phyloP scores from a whole-genome alignment of 2,888 invertebrate genomes.

The Leptinotarsa tumamoca region DNA sequence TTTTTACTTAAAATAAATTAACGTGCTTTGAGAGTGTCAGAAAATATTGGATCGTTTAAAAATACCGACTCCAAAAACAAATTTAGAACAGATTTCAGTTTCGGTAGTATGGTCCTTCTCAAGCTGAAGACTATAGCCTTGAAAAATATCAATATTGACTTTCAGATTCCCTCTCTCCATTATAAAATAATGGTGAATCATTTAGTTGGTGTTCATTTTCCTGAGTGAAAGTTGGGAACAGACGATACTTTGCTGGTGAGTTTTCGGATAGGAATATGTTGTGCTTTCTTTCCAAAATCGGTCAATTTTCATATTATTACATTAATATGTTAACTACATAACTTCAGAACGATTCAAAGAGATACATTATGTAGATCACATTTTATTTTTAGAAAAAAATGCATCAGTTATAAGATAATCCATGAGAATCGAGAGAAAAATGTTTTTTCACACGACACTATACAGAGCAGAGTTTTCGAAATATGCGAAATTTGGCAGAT shows the following conservation, averaged over 20 bases:
- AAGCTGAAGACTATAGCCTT: neutral
- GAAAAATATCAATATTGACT: constrained; percentile 30
- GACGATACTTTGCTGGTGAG: neutral
- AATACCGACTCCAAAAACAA: constrained; percentile 33
- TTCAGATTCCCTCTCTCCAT: constrained; percentile 18
- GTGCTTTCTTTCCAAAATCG: neutral
- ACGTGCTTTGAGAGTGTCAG: neutral
- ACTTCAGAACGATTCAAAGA: no score
- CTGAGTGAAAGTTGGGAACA: neutral
- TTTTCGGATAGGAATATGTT: neutral
- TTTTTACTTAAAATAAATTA: neutral
- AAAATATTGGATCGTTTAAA: constrained; percentile 31
- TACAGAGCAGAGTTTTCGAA: constrained; percentile 8
- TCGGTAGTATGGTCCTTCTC: constrained; percentile 30
- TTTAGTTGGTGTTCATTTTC: neutral
- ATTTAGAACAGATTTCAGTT: constrained; percentile 36
- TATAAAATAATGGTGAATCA: constrained; percentile 7
- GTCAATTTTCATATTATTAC: no score
- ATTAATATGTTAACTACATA: no score
- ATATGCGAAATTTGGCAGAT: constrained; percentile 19
- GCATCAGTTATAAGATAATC: neutral
- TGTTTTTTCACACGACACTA: constrained; percentile 24
- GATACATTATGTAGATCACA: neutral
- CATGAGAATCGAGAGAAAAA: neutral
- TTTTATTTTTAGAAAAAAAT: constrained; percentile 4